Evolutionary conservation across 2,113 vertebrate species (phyloP), one percentile per base, ranked within the genome.

Genomic region (Phaethon lepturus): DNA sequence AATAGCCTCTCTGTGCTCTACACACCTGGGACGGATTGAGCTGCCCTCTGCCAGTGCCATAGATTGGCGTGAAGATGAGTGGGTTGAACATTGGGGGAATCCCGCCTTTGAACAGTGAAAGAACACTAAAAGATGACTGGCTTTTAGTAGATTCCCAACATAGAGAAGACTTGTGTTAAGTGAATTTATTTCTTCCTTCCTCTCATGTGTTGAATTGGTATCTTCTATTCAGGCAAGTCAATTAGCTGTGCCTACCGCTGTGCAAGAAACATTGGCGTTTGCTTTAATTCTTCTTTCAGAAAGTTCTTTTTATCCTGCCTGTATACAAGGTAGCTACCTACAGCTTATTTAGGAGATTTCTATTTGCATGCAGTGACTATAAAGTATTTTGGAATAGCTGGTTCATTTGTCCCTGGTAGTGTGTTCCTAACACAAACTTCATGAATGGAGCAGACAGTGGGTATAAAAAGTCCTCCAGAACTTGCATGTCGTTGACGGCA

Each of bases 371-470:
- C 4, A 0, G 18, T 55, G 15, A 47, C 42, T 71, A 15, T 26
- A 10, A 58, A 7, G 9, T 50, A 15, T 55, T 86, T 75, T 59
- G n/a, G 28, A 85, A 67, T 4, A 53, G 42, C 31, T 67, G 10
- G 13, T 58, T 80, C 1, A 0, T 28, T 53, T 85, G 60, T 59
- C n/a, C 55, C 29, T 73, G 25, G 9, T 22, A 3, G 1, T 3
- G 9, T 50, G 24, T 6, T 86, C 62, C 66, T 35, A 64, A 47
- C 20, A 56, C 16, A 85, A 44, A 67, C n/a, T 10, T 53, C 76
- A 45, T 13, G 3, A 58, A 31, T 9, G 7, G 40, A 33, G 33
- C 5, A 5, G 45, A 38, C 0, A 1, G 15, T 40, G 45, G n/a
- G 11, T 40, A 17, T 17, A 62, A 52, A 56, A 73, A 14, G n/a